Percentiles rank a stretch among this genome's conserved stretches.
phyloP scores from a whole-genome alignment of 1,140 invertebrate species.

The Cydia splendana region DNA sequence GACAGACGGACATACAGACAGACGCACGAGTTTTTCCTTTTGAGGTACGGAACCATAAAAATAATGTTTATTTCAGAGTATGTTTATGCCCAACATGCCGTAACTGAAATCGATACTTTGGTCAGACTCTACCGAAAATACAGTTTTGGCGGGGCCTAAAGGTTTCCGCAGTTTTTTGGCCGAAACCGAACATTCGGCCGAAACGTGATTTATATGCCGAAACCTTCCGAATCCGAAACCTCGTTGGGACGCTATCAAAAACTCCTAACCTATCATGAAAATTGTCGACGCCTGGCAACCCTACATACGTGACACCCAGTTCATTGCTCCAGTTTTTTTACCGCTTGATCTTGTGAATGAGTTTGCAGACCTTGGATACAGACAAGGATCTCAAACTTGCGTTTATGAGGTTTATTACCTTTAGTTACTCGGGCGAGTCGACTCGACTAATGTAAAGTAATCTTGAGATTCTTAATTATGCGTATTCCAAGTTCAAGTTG shows the following conservation, averaged over 20 bases:
- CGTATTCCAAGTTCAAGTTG: constrained; percentile 8
- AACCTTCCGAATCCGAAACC: not conserved
- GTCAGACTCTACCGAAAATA: too few species aligned
- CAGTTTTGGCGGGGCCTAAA: too few species aligned
- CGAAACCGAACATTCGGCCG: too few species aligned
- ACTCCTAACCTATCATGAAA: not conserved
- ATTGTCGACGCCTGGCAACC: not conserved
- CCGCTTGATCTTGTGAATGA: constrained; percentile 73
- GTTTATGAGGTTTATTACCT: constrained; percentile 44
- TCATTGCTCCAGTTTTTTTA: constrained; percentile 77
- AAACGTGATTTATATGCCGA: not conserved
- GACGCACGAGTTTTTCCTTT: too few species aligned
- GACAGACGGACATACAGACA: too few species aligned
- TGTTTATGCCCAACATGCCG: too few species aligned
- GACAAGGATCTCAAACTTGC: constrained; percentile 46
- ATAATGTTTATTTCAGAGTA: too few species aligned
- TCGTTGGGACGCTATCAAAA: not conserved
- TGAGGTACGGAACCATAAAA: too few species aligned
- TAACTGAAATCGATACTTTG: too few species aligned
- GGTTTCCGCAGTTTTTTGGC: too few species aligned
- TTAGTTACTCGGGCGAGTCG: not conserved
- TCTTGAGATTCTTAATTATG: too few species aligned
- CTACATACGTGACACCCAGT: constrained; percentile 68
- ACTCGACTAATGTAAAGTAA: not conserved
- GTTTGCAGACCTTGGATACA: constrained; percentile 61